A percentile compares a stretch with the other conserved stretches of the same genome.
Evolutionary conservation across 2,113 vertebrate genomes (phyloP).

Genomic region (Silurus glanis): DNA sequence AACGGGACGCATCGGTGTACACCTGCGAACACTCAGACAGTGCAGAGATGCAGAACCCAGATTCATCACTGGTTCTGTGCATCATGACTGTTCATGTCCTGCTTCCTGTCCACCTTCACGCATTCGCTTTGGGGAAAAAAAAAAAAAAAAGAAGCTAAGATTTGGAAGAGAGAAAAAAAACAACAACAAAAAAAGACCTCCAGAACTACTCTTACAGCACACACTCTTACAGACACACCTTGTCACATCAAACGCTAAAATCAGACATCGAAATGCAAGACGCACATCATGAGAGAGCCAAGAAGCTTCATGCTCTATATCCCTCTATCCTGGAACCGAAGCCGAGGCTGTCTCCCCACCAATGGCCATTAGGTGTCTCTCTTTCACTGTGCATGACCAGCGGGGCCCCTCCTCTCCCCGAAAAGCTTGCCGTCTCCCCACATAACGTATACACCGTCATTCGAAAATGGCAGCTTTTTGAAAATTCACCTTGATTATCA

Average conservation of each 20-base stretch:
- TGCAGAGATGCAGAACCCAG: not conserved
- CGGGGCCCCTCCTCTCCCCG: conserved; percentile 63
- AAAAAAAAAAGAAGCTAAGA: not conserved
- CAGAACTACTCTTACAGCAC: conserved; percentile 13
- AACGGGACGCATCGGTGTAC: not conserved
- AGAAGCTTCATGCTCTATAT: conserved; percentile 34
- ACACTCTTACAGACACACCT: conserved; percentile 16
- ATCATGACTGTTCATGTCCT: not conserved
- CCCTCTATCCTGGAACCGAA: conserved; percentile 29
- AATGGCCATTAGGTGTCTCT: conserved; percentile 82
- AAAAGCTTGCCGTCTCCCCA: conserved; percentile 68
- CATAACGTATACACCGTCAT: conserved; percentile 86
- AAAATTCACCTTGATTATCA: conserved; percentile 96
- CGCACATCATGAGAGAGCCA: conserved; percentile 49
- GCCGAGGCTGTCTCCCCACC: conserved; percentile 61
- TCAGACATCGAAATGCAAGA: conserved; percentile 41
- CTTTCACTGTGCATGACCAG: conserved; percentile 78
- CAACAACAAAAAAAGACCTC: not conserved
- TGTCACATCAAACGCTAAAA: conserved; percentile 25
- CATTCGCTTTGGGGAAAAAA: not conserved
- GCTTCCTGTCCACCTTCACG: not conserved
- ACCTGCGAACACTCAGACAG: not conserved
- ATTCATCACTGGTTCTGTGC: not conserved
- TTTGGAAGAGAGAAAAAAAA: not conserved
- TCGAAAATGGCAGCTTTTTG: conserved; percentile 94